phyloP scores from a whole-genome alignment of 2,113 vertebrate genomes.

The Bos javanicus region DNA sequence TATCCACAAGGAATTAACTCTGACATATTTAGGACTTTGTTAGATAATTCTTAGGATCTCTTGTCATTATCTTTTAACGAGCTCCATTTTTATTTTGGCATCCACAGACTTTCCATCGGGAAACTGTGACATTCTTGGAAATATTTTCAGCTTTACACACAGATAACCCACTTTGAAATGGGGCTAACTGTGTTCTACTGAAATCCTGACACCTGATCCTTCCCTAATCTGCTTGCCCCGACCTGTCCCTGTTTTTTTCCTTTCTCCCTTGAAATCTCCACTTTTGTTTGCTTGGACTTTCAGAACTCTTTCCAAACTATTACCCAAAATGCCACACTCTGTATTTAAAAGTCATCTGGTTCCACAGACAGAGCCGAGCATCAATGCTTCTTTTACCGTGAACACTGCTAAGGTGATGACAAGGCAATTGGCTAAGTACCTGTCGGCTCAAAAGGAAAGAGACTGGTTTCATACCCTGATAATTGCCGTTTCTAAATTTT shows the following conservation, averaged over 20 bases:
- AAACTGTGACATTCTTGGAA: background rate
- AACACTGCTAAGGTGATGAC: conserved; percentile 71
- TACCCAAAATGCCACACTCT: conserved; percentile 50
- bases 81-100: background rate
- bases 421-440: conserved; percentile 77
- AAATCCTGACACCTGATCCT: background rate
- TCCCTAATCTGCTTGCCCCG: background rate
- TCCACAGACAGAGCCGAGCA: conserved; percentile 63
- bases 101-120: background rate
- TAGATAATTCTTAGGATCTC: background rate
- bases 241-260: background rate
- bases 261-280: conserved; percentile 22
- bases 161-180: background rate
- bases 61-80: conserved; percentile 12
- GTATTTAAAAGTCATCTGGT: conserved; percentile 66
- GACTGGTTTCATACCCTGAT: background rate
- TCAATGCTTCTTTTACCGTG: conserved; percentile 70
- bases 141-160: background rate
- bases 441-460: conserved; percentile 73
- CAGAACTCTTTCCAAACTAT: conserved; percentile 22
- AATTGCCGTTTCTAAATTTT: conserved; percentile 6
- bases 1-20: background rate
- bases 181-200: background rate
- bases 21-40: background rate
- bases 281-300: conserved; percentile 51